Evolutionary conservation across 2,797 vertebrate species (phyloP).

Genomic region (Malurus splendens): DNA sequence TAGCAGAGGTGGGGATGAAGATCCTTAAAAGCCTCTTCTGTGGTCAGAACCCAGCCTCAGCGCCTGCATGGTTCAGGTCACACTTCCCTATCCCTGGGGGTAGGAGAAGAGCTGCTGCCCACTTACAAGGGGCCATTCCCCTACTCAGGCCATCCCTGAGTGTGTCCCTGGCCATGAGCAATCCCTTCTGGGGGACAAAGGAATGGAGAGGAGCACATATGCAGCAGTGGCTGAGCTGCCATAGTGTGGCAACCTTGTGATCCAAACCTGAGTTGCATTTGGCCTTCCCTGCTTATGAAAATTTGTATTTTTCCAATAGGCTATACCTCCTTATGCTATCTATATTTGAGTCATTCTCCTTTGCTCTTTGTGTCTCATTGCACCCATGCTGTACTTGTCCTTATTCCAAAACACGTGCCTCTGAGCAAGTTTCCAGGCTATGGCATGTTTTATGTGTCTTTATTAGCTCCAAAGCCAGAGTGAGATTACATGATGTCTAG

Average conservation of each 20-base stretch:
- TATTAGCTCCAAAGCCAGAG: slow-evolving; percentile 53
- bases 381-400: background rate
- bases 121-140: fast-evolving
- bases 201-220: background rate
- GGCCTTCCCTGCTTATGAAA: background rate
- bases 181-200: fast-evolving
- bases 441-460: slow-evolving; percentile 41
- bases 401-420: background rate
- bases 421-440: slow-evolving; percentile 15
- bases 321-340: background rate
- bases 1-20: background rate
- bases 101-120: background rate
- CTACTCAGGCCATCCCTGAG: background rate
- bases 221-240: background rate
- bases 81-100: background rate
- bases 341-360: background rate
- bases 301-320: background rate
- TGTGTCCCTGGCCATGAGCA: fast-evolving
- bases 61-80: background rate
- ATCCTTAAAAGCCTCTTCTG: background rate
- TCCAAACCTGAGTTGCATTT: background rate
- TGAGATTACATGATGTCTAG: slow-evolving; percentile 63
- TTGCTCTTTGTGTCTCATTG: background rate
- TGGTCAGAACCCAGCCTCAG: background rate
- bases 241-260: fast-evolving